Base-by-base conservation (phyloP, 2,797 vertebrate genomes). In the Sebastes aleutianus region DNA sequence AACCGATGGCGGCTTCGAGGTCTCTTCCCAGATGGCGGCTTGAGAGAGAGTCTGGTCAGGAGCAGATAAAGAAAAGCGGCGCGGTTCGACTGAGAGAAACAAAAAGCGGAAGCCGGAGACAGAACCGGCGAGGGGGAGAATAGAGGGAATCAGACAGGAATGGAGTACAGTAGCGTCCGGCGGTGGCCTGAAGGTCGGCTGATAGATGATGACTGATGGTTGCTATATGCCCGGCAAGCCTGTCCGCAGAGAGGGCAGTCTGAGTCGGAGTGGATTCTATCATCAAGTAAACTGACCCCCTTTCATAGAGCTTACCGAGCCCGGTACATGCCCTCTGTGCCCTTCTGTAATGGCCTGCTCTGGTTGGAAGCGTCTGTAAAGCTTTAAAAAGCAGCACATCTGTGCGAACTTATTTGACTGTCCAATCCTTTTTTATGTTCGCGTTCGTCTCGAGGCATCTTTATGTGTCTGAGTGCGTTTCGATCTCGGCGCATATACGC, bases 141-240 rank as follows among this genome's bases (percentile, higher is more conserved):
- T 39, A 14, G 80, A 80, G 76, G 36, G 75, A 85, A 85, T 78
- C 69, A 18, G 88, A 88, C 78, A 81, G 82, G 80, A 89, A 89
- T 85, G 76, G 70, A 89, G 87, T 73, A 80, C 86, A 72, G 86
- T 27, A n/a, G 77, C 12, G 64, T 80, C 77, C 27, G 7, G 70
- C 26, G n/a, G 85, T 65, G 87, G 78, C 92, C 87, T 80, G 89
- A 93, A 94, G 95, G 93, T 95, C 89, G 36, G 86, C 87, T 85
- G 87, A 92, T 90, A 84, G 91, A 94, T 92, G 87, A 91, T 93
- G 95, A 95, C 93, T 89, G 92, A 94, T 92, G 91, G 87, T 87
- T n/a, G 85, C 84, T 87, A 74, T 87, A 86, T 85, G 88, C 74
- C 77, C 78, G 84, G 82, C 47, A 31, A 83, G 89, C 87, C 84